Base-by-base conservation (phyloP, 2,797 vertebrate species). In the Cygnus olor region DNA sequence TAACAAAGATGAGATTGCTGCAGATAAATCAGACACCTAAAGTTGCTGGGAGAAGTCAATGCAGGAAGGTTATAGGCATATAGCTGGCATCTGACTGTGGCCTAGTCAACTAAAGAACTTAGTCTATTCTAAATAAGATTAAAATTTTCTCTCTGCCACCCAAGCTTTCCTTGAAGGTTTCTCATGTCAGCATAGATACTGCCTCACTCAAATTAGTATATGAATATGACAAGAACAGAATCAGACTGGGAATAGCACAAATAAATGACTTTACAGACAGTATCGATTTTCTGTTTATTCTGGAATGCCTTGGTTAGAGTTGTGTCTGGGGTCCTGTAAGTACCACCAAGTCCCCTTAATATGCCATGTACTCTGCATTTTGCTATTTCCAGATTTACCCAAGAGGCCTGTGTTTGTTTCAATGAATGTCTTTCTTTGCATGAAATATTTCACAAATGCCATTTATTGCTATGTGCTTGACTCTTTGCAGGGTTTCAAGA, bases 401-500 rank as follows among this genome's bases (percentile, higher is more conserved):
- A 58, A 86, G 66, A 78, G 57, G 34, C 32, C 10, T 34, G 9
- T 84, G 78, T 80, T 94, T 88, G 64, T 94, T 96, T 90, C 83
- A 63, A 74, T 58, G 42, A 89, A 90, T 65, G 60, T 78, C 63
- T 94, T n/a, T 88, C 82, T 93, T 95, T 89, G 40, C 27, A 73
- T 66, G 45, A 90, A 93, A 81, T 92, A 92, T 88, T 95, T 89
- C 79, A 70, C 65, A 92, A 93, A 93, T 81, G 76, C 56, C 65
- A 64, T 94, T 95, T 95, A 78, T 85, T 96, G 30, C 76, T 83
- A 85, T 18, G 58, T 70, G 47, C 64, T 90, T 89, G 72, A 92
- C 93, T 93, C 84, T 96, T 94, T 90, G 61, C 65, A 72, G 63
- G 80, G 61, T 87, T 95, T 91, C 81, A 85, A 95, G 88, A 93